phyloP scores from a whole-genome alignment of 1,140 invertebrate species.

The Gonatopus flavifemur region DNA sequence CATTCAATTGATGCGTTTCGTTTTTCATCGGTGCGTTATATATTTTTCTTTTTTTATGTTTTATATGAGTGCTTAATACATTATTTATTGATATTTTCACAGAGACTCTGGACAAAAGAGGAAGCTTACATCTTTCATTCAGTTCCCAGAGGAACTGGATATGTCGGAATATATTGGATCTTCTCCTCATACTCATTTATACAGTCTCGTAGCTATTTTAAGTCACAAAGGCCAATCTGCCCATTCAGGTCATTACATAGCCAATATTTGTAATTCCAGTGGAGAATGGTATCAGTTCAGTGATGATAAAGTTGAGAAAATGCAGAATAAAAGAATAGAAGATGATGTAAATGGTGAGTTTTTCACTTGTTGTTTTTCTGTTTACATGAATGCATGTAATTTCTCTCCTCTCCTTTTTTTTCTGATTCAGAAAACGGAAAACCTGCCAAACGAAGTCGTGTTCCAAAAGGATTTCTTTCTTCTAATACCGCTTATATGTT shows the following conservation, averaged over 20 bases:
- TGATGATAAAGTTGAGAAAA: constrained; percentile 69
- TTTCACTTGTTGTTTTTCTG: no score
- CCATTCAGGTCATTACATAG: constrained; percentile 73
- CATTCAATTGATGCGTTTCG: constrained; percentile 70
- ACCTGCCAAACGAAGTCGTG: constrained; percentile 46
- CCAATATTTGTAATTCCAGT: constrained; percentile 58
- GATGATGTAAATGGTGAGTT: constrained; percentile 54
- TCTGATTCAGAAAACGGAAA: constrained; percentile 47
- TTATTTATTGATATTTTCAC: constrained; percentile 15
- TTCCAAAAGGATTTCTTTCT: constrained; percentile 57
- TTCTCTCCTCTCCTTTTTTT: constrained; percentile 9
- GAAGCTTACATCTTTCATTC: constrained; percentile 68
- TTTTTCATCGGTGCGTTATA: constrained; percentile 63
- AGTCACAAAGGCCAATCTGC: constrained; percentile 70
- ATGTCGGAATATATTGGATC: constrained; percentile 63
- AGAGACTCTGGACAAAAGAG: constrained; percentile 68
- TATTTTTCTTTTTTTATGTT: not conserved
- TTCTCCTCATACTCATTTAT: constrained; percentile 52
- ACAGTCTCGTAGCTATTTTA: constrained; percentile 68
- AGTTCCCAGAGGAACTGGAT: constrained; percentile 70
- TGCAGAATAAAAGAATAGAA: constrained; percentile 56
- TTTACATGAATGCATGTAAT: not conserved
- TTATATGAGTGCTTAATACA: not conserved
- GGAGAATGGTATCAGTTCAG: constrained; percentile 71
- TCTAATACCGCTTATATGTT: constrained; percentile 70